Percentiles rank a stretch among this genome's conserved stretches.
Conservation (phyloP, 2,113 vertebrate genomes). For the Casuarius casuarius region DNA sequence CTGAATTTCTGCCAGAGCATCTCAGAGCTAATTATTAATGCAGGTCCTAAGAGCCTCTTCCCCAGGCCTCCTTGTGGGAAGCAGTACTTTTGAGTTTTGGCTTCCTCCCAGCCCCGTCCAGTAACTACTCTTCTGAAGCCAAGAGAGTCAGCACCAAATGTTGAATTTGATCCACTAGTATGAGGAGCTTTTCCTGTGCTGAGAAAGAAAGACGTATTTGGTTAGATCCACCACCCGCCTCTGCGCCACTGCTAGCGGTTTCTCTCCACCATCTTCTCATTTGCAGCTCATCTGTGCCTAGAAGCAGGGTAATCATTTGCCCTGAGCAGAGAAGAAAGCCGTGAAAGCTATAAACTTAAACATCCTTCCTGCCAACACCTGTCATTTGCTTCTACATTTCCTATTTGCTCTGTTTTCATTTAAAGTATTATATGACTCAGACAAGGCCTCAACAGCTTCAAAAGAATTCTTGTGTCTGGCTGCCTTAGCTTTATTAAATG, state of each 20-base stretch:
- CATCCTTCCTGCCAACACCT: slow-evolving; percentile 49
- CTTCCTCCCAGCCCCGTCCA: neutral
- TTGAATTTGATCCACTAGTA: neutral
- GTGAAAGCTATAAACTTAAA: slow-evolving; percentile 34
- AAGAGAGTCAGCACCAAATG: neutral
- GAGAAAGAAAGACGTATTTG: neutral
- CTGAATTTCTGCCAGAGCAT: neutral
- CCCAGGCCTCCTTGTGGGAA: neutral
- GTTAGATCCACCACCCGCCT: neutral
- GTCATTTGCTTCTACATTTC: slow-evolving; percentile 35
- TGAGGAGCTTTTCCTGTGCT: neutral
- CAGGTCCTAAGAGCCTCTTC: neutral
- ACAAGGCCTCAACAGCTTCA: slow-evolving; percentile 50
- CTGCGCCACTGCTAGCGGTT: neutral
- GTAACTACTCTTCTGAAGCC: neutral
- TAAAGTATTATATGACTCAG: slow-evolving; percentile 54
- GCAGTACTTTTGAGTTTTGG: neutral
- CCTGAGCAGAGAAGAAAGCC: slow-evolving; percentile 16
- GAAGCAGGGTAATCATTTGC: neutral
- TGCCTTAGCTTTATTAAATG: slow-evolving; percentile 62
- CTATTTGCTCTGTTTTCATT: slow-evolving; percentile 62
- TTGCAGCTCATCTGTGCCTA: neutral
- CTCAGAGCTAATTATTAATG: neutral
- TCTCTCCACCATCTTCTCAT: neutral
- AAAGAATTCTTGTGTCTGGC: slow-evolving; percentile 49